Conservation (phyloP, 2,888 invertebrate species). For the Hyposoter didymator region DNA sequence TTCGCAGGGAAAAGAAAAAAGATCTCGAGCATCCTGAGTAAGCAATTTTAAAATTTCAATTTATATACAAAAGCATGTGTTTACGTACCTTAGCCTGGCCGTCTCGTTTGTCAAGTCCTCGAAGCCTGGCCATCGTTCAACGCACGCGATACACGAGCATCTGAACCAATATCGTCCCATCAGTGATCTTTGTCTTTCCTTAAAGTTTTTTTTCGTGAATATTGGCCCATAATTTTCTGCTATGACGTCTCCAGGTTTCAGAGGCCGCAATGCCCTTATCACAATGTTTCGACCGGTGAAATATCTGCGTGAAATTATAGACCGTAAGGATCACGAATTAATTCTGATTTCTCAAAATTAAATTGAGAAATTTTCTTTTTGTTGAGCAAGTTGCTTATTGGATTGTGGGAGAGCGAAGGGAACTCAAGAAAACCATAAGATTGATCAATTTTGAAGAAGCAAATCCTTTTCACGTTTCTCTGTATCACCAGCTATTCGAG, state of each 20-base stretch:
- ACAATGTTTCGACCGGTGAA: slow-evolving; percentile 91
- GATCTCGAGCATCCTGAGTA: no score
- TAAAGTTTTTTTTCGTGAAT: slow-evolving; percentile 86
- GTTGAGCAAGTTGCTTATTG: no score
- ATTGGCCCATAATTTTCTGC: slow-evolving; percentile 94
- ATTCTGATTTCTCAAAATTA: no score
- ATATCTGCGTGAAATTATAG: slow-evolving; percentile 86
- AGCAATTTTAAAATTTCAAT: no score
- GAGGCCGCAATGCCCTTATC: slow-evolving; percentile 88
- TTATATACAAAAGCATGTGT: not conserved
- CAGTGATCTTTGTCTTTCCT: slow-evolving; percentile 88
- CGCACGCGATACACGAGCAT: slow-evolving; percentile 90
- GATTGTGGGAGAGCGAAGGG: no score
- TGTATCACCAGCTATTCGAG: no score
- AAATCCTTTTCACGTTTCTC: no score
- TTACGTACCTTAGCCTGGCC: slow-evolving; percentile 82
- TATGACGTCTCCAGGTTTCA: slow-evolving; percentile 88
- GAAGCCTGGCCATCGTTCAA: slow-evolving; percentile 90
- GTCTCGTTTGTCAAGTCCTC: slow-evolving; percentile 86
- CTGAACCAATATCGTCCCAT: slow-evolving; percentile 92
- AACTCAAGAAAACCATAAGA: no score
- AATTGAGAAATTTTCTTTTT: no score
- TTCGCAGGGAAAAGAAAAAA: no score
- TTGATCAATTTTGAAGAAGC: no score
- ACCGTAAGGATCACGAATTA: no score